Evolutionary conservation across 2,113 vertebrate genomes (phyloP).

Genomic region (Cyprinodon variegatus): DNA sequence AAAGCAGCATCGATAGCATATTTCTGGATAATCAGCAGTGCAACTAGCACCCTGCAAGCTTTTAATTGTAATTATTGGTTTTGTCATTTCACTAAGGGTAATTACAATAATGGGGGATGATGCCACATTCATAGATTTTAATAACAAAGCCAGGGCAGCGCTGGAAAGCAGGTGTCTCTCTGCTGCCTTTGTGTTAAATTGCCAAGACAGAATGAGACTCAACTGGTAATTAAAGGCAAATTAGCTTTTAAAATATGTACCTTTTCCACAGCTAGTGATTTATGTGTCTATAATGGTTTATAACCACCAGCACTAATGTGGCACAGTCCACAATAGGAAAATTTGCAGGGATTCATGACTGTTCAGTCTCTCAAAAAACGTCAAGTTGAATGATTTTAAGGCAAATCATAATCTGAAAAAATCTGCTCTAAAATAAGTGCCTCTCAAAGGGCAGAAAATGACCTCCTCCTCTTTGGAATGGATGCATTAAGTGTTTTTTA

Average conservation of each 20-base stretch:
- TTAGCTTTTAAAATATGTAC: conserved; percentile 45
- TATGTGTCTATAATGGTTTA: conserved; percentile 31
- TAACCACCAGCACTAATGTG: conserved; percentile 7
- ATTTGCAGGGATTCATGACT: not conserved
- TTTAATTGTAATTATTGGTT: conserved; percentile 59
- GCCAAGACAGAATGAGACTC: conserved; percentile 37
- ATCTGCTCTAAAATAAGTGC: not conserved
- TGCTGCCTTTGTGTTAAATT: conserved; percentile 49
- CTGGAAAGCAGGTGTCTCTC: conserved; percentile 45
- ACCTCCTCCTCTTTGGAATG: not conserved
- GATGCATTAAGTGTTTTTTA: not conserved
- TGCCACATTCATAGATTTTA: conserved; percentile 51
- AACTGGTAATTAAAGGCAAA: conserved; percentile 51
- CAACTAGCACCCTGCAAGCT: conserved; percentile 30
- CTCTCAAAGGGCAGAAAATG: not conserved
- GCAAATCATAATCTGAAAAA: not conserved
- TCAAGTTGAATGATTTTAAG: conserved; percentile 4
- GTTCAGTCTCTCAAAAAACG: conserved; percentile 12
- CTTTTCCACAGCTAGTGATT: conserved; percentile 14
- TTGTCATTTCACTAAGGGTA: conserved; percentile 42
- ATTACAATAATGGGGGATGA: conserved; percentile 47
- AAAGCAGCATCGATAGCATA: conserved; percentile 10
- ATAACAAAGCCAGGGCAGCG: conserved; percentile 37
- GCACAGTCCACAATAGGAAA: not conserved
- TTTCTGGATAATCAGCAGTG: conserved; percentile 36